Evolutionary conservation across 2,888 invertebrate genomes (phyloP), one percentile per base, ranked within the genome.

Genomic region (Augiades crinisus): DNA sequence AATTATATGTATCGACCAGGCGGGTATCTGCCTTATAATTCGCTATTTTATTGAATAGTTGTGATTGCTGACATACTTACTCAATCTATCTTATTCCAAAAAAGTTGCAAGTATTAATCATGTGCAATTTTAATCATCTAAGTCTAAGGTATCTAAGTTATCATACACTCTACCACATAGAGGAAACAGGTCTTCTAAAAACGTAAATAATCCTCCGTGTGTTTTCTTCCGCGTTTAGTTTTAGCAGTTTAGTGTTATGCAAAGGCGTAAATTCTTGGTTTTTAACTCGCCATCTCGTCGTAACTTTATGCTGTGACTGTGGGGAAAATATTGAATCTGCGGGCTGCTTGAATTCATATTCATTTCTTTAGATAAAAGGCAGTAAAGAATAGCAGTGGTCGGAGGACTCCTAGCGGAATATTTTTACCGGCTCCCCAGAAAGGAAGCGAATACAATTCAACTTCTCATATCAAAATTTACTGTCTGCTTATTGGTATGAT

Each of bases 231-330:
- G 69, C 70, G 70, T 36, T 51, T 31, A 73, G 65, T 74, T 77
- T 76, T 70, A 68, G 70, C n/a, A 64, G 65, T 68, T 67, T 62
- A 61, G 61, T 70, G 62, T 70, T 68, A 72, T 72, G 71, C 72
- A 72, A 67, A 72, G 68, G 69, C 70, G 72, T 75, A 69, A 73
- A 70, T 75, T 75, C 68, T 27, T 64, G 65, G 65, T 72, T 75
- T 78, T 76, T 77, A 74, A 75, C 71, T 65, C 56, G n/a, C 61
- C 64, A 67, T 68, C 63, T 62, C 62, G 64, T 54, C 56, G 59
- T 47, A 60, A 68, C 59, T 64, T 65, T 62, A 62, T 59, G 61
- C 60, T 54, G 57, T 56, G 58, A 57, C 57, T 62, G 57, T 50
- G 57, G 56, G 55, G 63, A 59, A 64, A 61, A 64, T 62, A 64